Percentiles rank a stretch among this genome's conserved stretches.
Evolutionary conservation across 2,888 invertebrate species (phyloP).

Genomic region (Trichogramma dendrolimi): DNA sequence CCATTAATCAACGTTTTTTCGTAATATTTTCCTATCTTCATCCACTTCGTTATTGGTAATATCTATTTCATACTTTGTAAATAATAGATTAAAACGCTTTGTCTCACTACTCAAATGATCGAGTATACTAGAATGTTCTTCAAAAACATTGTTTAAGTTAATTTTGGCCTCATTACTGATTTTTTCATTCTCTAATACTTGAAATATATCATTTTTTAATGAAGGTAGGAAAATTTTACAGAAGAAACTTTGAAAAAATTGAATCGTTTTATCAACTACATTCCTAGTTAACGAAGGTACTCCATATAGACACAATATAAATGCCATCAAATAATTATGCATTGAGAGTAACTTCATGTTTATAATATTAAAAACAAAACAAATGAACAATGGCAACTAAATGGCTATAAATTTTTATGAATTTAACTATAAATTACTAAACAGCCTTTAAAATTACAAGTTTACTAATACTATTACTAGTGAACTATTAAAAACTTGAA

Average conservation of each 20-base stretch:
- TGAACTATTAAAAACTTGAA: too few relatives aligned
- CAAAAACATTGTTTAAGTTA: conserved; percentile 16
- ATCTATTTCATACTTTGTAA: conserved; percentile 5
- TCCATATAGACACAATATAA: conserved; percentile 23
- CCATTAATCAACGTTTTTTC: conserved; percentile 18
- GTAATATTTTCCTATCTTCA: conserved; percentile 9
- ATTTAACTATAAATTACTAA: too few relatives aligned
- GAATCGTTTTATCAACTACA: conserved; percentile 22
- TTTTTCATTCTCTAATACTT: conserved; percentile 16
- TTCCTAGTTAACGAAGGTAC: conserved; percentile 23
- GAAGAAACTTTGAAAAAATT: conserved; percentile 12
- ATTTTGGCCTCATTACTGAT: conserved; percentile 13
- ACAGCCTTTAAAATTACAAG: too few relatives aligned
- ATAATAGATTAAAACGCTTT: conserved; percentile 9
- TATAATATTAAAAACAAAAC: too few relatives aligned
- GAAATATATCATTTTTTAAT: conserved; percentile 21
- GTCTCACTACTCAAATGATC: conserved; percentile 17
- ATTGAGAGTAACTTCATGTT: conserved; percentile 13
- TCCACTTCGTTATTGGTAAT: background rate
- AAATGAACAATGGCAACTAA: too few relatives aligned
- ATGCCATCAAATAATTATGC: conserved; percentile 19
- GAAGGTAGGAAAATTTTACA: too few relatives aligned
- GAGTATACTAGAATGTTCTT: conserved; percentile 18
- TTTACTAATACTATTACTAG: too few relatives aligned
- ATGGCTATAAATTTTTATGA: too few relatives aligned